Conservation (phyloP, 2,113 vertebrate species). For the Hiodon alosoides region DNA sequence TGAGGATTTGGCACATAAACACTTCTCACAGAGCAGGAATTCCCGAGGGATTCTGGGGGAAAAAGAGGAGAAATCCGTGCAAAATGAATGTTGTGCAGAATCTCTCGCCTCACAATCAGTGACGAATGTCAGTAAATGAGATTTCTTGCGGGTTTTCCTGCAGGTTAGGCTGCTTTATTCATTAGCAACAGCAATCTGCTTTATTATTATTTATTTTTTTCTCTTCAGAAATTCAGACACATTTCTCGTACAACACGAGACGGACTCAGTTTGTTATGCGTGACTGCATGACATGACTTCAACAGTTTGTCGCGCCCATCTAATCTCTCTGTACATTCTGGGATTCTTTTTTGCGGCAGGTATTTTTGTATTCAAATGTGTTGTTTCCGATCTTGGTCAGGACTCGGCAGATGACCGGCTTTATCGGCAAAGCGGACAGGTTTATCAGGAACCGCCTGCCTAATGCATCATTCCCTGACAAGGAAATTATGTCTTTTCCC, state of each 20-base stretch:
- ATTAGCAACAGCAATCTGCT: neutral
- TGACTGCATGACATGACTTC: no score
- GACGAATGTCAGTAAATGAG: conserved; percentile 1
- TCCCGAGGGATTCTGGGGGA: conserved; percentile 3
- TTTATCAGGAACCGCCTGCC: neutral
- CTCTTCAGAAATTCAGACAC: no score
- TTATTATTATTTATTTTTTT: neutral
- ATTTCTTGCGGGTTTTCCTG: neutral
- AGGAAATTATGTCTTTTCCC: neutral
- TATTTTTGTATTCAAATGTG: neutral
- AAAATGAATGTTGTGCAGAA: neutral
- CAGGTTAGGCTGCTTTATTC: neutral
- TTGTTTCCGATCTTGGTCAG: neutral
- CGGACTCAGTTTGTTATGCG: no score
- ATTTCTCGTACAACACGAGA: no score
- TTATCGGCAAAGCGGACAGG: neutral
- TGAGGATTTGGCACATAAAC: neutral
- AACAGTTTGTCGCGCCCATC: neutral
- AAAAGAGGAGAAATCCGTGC: neutral
- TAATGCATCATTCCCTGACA: neutral
- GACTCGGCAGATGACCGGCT: neutral
- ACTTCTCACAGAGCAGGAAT: neutral
- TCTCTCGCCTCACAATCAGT: neutral
- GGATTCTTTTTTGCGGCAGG: no score
- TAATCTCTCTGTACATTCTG: neutral